These are phyloP conservation scores for Arctocebus calabarensis DNA, from an alignment of 2,797 vertebrate genomes.

Conservation along the genomic window DNA sequence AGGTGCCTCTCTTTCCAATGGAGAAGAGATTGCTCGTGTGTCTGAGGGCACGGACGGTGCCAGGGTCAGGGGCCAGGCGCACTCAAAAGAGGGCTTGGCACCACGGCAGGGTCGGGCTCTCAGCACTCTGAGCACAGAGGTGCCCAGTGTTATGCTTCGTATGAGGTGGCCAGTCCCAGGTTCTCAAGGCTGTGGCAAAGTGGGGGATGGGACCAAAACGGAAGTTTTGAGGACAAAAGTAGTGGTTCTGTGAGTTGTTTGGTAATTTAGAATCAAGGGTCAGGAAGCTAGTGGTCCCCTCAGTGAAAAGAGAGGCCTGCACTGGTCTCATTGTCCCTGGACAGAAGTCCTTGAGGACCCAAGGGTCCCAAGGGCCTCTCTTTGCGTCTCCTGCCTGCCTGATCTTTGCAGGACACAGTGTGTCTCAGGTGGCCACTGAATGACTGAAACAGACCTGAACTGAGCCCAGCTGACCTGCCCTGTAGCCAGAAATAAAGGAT, in stretches of 20 bases:
- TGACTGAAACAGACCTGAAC: rapidly evolving
- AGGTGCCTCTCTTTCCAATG: not conserved
- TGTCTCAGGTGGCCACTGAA: not conserved
- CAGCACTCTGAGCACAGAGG: not conserved
- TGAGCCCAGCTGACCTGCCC: rapidly evolving
- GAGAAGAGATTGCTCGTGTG: not conserved
- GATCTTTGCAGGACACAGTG: not conserved
- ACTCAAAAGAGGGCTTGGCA: not conserved
- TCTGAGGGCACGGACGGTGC: not conserved
- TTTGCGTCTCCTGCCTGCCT: not conserved
- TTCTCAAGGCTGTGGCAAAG: not conserved
- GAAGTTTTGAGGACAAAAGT: no score
- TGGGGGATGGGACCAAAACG: not conserved
- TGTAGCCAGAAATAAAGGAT: not conserved
- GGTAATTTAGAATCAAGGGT: not conserved
- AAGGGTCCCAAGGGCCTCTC: rapidly evolving
- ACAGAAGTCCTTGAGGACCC: rapidly evolving
- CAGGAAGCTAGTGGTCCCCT: no score
- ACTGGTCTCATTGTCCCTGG: rapidly evolving
- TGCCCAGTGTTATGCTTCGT: not conserved
- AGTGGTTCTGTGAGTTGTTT: not conserved
- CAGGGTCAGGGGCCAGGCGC: not conserved
- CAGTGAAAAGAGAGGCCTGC: rapidly evolving
- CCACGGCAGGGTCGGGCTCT: not conserved
- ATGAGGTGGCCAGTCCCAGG: not conserved